phyloP scores from a whole-genome alignment of 2,113 vertebrate species.

The Colinus virginianus region DNA sequence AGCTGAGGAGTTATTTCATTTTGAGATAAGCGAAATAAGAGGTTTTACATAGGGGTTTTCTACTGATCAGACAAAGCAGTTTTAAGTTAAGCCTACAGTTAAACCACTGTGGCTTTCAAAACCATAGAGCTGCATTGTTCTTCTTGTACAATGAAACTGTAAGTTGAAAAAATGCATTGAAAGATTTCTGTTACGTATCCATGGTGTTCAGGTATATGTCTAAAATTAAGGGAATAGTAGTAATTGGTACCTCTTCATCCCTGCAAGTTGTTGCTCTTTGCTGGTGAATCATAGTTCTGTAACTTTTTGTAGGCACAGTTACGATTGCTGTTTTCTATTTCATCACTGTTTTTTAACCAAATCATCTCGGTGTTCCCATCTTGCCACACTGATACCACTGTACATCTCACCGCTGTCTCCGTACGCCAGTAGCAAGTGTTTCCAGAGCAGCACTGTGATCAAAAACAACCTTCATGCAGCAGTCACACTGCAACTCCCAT shows the following conservation, averaged over 20 bases:
- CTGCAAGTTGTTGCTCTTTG: background rate
- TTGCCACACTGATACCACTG: background rate
- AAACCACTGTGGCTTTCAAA: conserved; percentile 2
- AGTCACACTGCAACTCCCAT: background rate
- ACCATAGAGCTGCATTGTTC: background rate
- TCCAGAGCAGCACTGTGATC: background rate
- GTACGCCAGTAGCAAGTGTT: background rate
- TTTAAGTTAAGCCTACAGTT: conserved; percentile 1
- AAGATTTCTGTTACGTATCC: background rate
- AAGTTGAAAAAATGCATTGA: background rate
- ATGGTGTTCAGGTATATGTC: background rate
- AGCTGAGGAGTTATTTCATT: background rate
- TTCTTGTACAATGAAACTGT: background rate
- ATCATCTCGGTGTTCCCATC: background rate
- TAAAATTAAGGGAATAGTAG: background rate
- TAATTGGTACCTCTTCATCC: background rate
- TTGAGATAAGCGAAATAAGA: background rate
- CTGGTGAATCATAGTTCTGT: background rate
- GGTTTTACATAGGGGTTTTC: background rate
- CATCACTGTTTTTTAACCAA: background rate
- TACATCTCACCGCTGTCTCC: background rate
- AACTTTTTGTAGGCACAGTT: background rate
- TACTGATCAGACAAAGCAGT: background rate
- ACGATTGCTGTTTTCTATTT: background rate
- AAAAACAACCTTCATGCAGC: background rate